Percentiles rank a stretch among this genome's conserved stretches.
These are phyloP conservation scores for Drosophila vallismaia DNA, from an alignment of 2,888 invertebrate species.

Conservation along the genomic window DNA sequence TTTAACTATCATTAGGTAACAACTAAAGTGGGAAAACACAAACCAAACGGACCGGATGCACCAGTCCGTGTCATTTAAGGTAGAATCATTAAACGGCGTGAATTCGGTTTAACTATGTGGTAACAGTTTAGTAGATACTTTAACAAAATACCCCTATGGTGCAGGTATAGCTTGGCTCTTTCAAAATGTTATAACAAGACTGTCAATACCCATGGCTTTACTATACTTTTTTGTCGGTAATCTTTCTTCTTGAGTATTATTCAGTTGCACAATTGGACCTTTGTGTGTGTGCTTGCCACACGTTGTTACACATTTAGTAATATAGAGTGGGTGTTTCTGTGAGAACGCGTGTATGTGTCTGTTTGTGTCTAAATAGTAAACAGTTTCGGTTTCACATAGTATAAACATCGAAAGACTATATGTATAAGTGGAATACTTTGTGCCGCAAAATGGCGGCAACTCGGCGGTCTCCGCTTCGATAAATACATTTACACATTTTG, in stretches of 20 bases:
- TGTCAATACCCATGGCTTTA: conserved; percentile 2
- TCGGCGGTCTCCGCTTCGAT: conserved; percentile 19
- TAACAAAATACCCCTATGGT: conserved; percentile 38
- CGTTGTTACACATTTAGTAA: conserved; percentile 67
- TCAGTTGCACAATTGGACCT: conserved; percentile 73
- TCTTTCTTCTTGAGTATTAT: conserved; percentile 45
- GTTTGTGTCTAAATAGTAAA: conserved; percentile 43
- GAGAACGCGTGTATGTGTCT: conserved; percentile 13
- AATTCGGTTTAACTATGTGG: conserved; percentile 25
- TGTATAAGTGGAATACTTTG: conserved; percentile 45
- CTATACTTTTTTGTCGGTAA: conserved; percentile 5
- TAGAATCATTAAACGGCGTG: not conserved
- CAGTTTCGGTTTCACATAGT: conserved; percentile 39
- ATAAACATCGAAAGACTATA: conserved; percentile 67
- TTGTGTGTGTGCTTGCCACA: conserved; percentile 55
- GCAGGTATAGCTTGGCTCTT: conserved; percentile 28
- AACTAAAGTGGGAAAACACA: conserved; percentile 22
- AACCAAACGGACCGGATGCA: conserved; percentile 2
- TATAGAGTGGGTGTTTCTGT: conserved; percentile 33
- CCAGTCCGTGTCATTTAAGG: too few relatives aligned
- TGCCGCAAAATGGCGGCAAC: conserved; percentile 62
- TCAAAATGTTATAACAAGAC: conserved; percentile 42
- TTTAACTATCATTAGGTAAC: conserved; percentile 40
- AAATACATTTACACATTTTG: conserved; percentile 35
- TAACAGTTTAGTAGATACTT: conserved; percentile 38